These are phyloP conservation scores for Liparis tanakae DNA, from an alignment of 2,797 vertebrate species.

Conservation along the genomic window DNA sequence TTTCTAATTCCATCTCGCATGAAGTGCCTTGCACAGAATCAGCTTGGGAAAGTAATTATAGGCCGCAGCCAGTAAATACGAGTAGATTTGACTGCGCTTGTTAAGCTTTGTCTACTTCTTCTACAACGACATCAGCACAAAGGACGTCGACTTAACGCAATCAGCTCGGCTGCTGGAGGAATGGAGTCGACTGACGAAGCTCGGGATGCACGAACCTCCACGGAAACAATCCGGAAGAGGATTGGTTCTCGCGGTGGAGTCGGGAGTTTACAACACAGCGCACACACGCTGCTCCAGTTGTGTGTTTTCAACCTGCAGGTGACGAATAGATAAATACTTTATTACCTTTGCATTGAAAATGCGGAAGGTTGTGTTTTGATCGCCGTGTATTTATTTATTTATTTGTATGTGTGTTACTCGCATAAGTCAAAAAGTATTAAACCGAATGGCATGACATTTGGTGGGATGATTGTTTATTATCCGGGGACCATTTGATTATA, in stretches of 20 bases:
- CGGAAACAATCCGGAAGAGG: slow-evolving; percentile 52
- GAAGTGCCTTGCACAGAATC: slow-evolving; percentile 13
- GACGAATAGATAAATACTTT: too few relatives aligned
- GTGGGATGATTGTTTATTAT: too few relatives aligned
- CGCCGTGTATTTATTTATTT: too few relatives aligned
- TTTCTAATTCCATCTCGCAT: slow-evolving; percentile 23
- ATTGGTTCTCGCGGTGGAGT: slow-evolving; percentile 42
- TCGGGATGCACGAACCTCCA: slow-evolving; percentile 31
- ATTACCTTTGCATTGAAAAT: too few relatives aligned
- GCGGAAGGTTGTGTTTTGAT: too few relatives aligned
- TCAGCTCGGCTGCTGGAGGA: slow-evolving; percentile 63
- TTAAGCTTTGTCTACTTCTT: slow-evolving; percentile 32
- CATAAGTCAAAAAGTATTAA: too few relatives aligned
- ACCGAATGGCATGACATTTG: too few relatives aligned
- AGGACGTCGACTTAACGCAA: slow-evolving; percentile 56
- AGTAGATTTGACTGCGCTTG: slow-evolving; percentile 17
- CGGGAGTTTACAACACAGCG: slow-evolving; percentile 17
- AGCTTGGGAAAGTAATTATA: slow-evolving; percentile 19
- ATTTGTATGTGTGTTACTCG: too few relatives aligned
- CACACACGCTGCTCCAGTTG: slow-evolving; percentile 6
- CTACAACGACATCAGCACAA: slow-evolving; percentile 42
- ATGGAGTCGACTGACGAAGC: slow-evolving; percentile 49
- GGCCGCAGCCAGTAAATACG: slow-evolving; percentile 24
- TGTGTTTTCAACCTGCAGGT: slow-evolving; percentile 7
- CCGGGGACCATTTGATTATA: too few relatives aligned